Evolutionary conservation across 2,888 invertebrate species (phyloP).

Genomic region (Microchrysa polita): DNA sequence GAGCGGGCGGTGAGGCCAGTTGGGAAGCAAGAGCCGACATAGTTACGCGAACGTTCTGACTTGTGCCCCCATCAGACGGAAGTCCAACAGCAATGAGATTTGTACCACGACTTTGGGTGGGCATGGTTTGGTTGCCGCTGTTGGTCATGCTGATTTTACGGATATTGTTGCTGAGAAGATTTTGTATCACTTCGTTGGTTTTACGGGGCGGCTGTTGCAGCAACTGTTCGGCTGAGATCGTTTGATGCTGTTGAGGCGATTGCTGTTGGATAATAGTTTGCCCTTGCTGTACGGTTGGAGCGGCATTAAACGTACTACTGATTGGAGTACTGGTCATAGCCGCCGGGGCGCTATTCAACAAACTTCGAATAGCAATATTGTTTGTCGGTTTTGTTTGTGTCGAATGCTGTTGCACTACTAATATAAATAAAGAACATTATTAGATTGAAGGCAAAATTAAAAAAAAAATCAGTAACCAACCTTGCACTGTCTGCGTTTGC

Average conservation of each 20-base stretch:
- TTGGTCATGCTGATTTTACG: conserved; percentile 60
- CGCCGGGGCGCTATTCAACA: conserved; percentile 81
- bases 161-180: conserved; percentile 59
- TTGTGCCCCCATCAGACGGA: conserved; percentile 52
- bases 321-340: conserved; percentile 74
- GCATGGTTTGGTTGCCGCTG: conserved; percentile 54
- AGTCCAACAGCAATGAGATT: conserved; percentile 60
- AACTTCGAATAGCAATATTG: conserved; percentile 80
- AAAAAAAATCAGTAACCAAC: not conserved
- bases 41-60: conserved; percentile 63
- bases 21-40: conserved; percentile 65
- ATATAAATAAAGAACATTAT: too few species aligned
- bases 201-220: conserved; percentile 56
- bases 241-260: conserved; percentile 52
- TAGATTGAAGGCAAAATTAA: not conserved
- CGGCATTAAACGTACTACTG: conserved; percentile 61
- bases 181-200: conserved; percentile 62
- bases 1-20: conserved; percentile 63
- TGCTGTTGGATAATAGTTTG: conserved; percentile 52
- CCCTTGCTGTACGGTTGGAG: conserved; percentile 54
- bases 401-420: conserved; percentile 46
- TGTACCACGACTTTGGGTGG: conserved; percentile 34
- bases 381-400: conserved; percentile 45
- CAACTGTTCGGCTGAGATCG: conserved; percentile 56
- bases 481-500: conserved; percentile 39